Evolutionary conservation across 2,797 vertebrate genomes (phyloP), one percentile per base, ranked within the genome.

Genomic region (Sebastes iracundus): DNA sequence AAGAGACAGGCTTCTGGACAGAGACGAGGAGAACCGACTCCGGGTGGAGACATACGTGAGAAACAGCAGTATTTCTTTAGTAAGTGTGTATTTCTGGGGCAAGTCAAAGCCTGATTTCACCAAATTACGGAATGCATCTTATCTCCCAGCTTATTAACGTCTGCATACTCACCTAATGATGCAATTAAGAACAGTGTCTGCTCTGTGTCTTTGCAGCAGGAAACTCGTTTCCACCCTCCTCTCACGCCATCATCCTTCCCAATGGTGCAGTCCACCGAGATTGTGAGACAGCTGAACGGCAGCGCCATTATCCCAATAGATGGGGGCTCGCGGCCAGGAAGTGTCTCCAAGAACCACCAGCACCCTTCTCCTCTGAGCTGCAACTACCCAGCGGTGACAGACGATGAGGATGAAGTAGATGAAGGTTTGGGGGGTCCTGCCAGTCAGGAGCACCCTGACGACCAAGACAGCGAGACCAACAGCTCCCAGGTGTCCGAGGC

Each of bases 401-500:
- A 95, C 1, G 94, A 96, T 1, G 96, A 94, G 7, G 95, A 94
- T 2, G 89, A 94, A n/a, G 92, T 93, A 22, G 82, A 93, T 0
- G 93, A 94, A 33, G 93, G 96, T 5, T 72, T 94, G 73, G 94
- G 95, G 3, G 90, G 91, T 18, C 92, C 90, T 0, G 94, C 93
- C 20, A 94, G 96, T 13, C 88, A 93, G 5, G 95, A 95, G 7
- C 89, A 88, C 1, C 96, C 94, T 2, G 95, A 95, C 1, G 93
- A 95, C 32, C 92, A 91, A 7, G 91, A 94, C 85, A 96, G 96
- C 0, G 92, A 95, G 46, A 95, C 95, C 2, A 91, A 90, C 16
- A 96, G 96, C 53, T 96, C 96, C 64, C 97, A 95, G 70, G 95
- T 97, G 93, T 97, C 97, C 0, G 97, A 97, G 62, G 94, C 92